phyloP scores from a whole-genome alignment of 2,113 vertebrate genomes.

The Zosterops lateralis region DNA sequence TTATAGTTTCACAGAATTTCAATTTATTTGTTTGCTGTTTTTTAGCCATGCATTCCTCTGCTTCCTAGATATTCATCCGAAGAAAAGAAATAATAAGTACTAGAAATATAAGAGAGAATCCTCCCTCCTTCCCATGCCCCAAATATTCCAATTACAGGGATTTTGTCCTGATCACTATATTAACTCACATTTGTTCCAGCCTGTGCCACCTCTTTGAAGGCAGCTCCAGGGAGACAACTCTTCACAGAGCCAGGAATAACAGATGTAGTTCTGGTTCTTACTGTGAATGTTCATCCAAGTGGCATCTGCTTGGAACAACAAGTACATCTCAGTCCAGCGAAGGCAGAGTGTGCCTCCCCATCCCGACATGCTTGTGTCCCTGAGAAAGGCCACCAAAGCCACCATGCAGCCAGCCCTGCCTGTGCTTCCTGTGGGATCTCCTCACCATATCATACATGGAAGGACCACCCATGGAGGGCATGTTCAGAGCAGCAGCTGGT shows the following conservation, averaged over 20 bases:
- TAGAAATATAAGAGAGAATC: background rate
- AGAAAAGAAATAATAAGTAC: background rate
- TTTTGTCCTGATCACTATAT: background rate
- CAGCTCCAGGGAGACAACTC: background rate
- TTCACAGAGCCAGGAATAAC: background rate
- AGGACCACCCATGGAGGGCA: background rate
- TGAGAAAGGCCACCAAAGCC: background rate
- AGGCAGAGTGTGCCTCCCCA: background rate
- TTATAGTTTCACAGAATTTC: background rate
- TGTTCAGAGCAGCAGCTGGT: background rate
- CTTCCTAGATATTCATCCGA: background rate
- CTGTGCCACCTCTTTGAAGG: background rate
- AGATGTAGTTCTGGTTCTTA: background rate
- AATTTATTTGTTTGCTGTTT: background rate
- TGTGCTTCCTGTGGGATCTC: background rate
- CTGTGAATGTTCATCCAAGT: background rate
- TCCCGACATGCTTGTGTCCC: background rate
- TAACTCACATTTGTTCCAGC: background rate
- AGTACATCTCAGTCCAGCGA: background rate
- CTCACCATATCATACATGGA: accelerated
- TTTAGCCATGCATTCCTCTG: background rate
- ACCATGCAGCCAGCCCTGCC: background rate
- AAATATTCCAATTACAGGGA: background rate
- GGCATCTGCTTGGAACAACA: background rate
- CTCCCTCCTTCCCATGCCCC: background rate